phyloP scores from a whole-genome alignment of 2,888 invertebrate species.

The Eupithecia abbreviata region DNA sequence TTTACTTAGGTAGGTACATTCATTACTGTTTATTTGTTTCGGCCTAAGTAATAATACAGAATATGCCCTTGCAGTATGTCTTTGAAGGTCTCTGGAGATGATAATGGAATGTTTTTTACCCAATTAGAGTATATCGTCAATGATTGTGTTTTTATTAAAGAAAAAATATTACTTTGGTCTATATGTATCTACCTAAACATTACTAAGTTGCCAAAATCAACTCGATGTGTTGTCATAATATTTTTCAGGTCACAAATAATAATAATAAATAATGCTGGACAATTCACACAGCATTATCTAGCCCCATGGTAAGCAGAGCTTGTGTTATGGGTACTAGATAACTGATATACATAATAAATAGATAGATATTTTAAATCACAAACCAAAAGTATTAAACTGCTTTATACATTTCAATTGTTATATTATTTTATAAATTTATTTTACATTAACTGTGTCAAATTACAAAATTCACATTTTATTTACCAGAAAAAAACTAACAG shows the following conservation, averaged over 20 bases:
- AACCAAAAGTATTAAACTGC: not conserved
- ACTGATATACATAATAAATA: no score
- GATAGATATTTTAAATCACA: not conserved
- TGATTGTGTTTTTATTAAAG: not conserved
- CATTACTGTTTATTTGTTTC: constrained; percentile 4
- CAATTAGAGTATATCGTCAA: not conserved
- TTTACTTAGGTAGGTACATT: not conserved
- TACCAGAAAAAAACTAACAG: constrained; percentile 16
- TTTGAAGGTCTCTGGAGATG: not conserved
- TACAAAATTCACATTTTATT: not conserved
- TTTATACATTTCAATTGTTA: not conserved
- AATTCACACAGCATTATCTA: no score
- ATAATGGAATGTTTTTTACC: not conserved
- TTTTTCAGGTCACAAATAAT: constrained; percentile 8
- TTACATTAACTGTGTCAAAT: not conserved
- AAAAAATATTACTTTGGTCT: no score
- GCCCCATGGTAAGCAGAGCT: no score
- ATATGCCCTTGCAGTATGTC: not conserved
- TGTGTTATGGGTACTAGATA: no score
- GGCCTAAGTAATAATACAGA: constrained; percentile 18
- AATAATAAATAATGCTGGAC: no score
- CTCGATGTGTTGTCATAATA: not conserved
- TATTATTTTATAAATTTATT: not conserved
- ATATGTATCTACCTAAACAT: not conserved
- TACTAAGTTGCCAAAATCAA: not conserved